phyloP scores from a whole-genome alignment of 2,113 vertebrate species.

The Romanogobio albipinnatus region DNA sequence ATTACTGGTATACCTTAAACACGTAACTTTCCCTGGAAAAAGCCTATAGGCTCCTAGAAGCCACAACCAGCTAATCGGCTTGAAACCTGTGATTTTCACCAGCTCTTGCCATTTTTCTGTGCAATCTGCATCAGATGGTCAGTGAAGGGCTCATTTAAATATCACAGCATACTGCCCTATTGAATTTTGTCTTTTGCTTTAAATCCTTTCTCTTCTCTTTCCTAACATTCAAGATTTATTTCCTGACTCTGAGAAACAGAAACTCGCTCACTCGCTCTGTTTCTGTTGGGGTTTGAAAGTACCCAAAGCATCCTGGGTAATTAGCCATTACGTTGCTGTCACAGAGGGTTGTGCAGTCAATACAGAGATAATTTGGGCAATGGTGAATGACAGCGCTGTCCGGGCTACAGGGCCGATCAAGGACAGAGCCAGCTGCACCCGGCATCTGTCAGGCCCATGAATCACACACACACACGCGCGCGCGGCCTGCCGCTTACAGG shows the following conservation, averaged over 20 bases:
- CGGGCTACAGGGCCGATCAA: constrained; percentile 99
- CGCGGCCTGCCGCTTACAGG: constrained; percentile 83
- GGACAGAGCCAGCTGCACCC: constrained; percentile 99
- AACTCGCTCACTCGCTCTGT: constrained; percentile 20
- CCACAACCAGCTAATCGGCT: not conserved
- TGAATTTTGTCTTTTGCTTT: constrained; percentile 29
- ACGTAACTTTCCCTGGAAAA: not conserved
- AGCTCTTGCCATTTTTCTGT: not conserved
- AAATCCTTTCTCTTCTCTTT: constrained; percentile 14
- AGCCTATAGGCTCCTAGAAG: not conserved
- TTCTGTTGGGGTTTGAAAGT: constrained; percentile 81
- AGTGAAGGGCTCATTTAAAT: not conserved
- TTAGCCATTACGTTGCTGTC: constrained; percentile 99
- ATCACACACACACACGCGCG: constrained; percentile 88
- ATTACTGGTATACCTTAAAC: not conserved
- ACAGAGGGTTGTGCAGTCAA: constrained; percentile 99
- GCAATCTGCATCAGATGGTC: not conserved
- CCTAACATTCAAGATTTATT: constrained; percentile 6
- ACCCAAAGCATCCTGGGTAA: constrained; percentile 99
- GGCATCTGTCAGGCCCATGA: constrained; percentile 99
- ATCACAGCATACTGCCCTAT: constrained; percentile 49
- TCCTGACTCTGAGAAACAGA: constrained; percentile 20
- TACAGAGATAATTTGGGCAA: constrained; percentile 99
- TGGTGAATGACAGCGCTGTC: constrained; percentile 99
- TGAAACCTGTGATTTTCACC: not conserved